Conservation (phyloP, 2,888 invertebrate genomes). For the Ypsolopha scabrella region DNA sequence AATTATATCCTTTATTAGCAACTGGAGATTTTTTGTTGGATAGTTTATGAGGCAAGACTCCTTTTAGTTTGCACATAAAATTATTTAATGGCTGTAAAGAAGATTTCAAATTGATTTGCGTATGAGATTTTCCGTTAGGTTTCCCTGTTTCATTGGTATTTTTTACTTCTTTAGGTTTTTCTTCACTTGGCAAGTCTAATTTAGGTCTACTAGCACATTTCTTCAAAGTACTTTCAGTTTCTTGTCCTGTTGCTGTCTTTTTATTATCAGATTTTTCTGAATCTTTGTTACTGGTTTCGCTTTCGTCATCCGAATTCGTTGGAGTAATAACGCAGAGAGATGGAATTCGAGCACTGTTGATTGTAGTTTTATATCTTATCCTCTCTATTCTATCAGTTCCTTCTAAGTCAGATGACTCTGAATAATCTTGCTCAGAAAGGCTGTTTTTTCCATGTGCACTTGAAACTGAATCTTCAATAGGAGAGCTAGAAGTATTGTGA, state of each 20-base stretch:
- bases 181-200: constrained; percentile 47
- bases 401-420: constrained; percentile 88
- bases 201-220: constrained; percentile 42
- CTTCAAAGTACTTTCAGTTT: constrained; percentile 25
- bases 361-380: constrained; percentile 87
- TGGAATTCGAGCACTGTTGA: constrained; percentile 89
- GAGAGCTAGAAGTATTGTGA: constrained; percentile 84
- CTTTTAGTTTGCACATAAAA: constrained; percentile 79
- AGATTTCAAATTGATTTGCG: constrained; percentile 37
- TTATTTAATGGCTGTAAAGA: constrained; percentile 75
- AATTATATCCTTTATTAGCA: constrained; percentile 45
- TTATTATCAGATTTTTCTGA: constrained; percentile 15
- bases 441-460: constrained; percentile 79
- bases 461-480: constrained; percentile 79
- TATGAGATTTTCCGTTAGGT: constrained; percentile 30
- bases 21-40: constrained; percentile 62
- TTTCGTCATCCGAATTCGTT: constrained; percentile 88
- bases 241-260: constrained; percentile 11
- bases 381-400: constrained; percentile 90
- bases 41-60: constrained; percentile 68
- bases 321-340: constrained; percentile 94
- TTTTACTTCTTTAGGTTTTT: constrained; percentile 37
- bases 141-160: constrained; percentile 23
- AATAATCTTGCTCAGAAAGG: constrained; percentile 84
- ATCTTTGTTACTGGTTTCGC: constrained; percentile 46